phyloP scores from a whole-genome alignment of 2,113 vertebrate genomes.

The Lagenorhynchus albirostris region DNA sequence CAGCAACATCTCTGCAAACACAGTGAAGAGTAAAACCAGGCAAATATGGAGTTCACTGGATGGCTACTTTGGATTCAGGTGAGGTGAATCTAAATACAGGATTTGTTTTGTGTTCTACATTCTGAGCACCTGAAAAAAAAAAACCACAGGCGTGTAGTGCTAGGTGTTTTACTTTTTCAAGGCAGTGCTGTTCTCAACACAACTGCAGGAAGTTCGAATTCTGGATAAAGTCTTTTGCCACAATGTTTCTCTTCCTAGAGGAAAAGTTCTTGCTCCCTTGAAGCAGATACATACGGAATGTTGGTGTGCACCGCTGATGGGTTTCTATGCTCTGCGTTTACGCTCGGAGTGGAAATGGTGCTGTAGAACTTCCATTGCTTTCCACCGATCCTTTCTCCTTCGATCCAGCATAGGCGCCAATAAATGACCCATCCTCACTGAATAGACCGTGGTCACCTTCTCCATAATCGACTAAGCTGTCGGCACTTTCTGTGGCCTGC shows the following conservation, averaged over 20 bases:
- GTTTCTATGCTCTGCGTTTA: conserved; percentile 8
- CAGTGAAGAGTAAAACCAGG: background rate
- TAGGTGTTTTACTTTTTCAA: conserved; percentile 63
- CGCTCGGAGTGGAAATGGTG: conserved; percentile 84
- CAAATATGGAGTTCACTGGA: background rate
- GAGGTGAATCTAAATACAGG: conserved; percentile 19
- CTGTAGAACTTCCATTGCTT: conserved; percentile 87
- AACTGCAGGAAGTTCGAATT: conserved; percentile 51
- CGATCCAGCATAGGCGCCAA: conserved; percentile 92
- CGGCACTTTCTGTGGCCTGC: conserved; percentile 91
- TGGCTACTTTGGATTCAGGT: conserved; percentile 39
- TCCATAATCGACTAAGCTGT: conserved; percentile 96
- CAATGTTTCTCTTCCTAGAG: conserved; percentile 43
- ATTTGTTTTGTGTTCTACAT: conserved; percentile 37
- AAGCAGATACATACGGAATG: conserved; percentile 65
- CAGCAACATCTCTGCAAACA: conserved; percentile 55
- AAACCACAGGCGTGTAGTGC: conserved; percentile 7
- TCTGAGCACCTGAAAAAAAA: conserved; percentile 45
- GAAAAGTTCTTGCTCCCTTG: conserved; percentile 21
- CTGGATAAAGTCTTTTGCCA: conserved; percentile 45
- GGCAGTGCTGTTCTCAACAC: conserved; percentile 64
- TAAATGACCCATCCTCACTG: conserved; percentile 98
- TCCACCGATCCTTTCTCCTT: conserved; percentile 92
- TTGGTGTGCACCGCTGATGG: conserved; percentile 14
- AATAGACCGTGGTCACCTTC: conserved; percentile 94